These are phyloP conservation scores for Paguma larvata DNA, from an alignment of 2,797 vertebrate genomes.

Conservation along the genomic window DNA sequence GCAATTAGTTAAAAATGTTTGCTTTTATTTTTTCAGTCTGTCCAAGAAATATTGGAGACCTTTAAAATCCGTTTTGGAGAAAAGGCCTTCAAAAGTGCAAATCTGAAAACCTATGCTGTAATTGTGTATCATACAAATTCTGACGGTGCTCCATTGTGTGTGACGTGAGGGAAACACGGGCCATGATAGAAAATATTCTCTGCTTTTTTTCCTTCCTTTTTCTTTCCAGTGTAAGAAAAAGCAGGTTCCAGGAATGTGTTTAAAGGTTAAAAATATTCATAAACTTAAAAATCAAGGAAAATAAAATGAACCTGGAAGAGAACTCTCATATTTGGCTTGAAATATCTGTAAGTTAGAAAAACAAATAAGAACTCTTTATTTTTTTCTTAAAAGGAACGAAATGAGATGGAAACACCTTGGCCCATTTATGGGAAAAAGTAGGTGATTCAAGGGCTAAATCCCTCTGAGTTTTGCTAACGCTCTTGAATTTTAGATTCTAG, in stretches of 20 bases:
- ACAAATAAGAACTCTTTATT: not conserved
- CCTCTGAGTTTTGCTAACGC: not conserved
- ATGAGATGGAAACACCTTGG: not conserved
- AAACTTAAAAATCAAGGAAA: constrained; percentile 66
- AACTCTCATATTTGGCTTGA: not conserved
- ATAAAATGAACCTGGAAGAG: constrained; percentile 56
- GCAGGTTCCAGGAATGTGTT: not conserved
- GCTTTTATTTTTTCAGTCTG: not conserved
- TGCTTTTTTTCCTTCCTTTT: not conserved
- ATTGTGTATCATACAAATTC: not conserved
- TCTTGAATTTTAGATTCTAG: not conserved
- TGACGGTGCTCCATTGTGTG: not conserved
- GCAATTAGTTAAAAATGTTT: not conserved
- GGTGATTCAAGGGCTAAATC: not conserved
- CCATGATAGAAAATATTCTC: not conserved
- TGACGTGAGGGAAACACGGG: not conserved
- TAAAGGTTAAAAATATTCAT: constrained; percentile 8
- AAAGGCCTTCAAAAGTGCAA: not conserved
- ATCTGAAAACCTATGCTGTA: not conserved
- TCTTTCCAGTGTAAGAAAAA: not conserved
- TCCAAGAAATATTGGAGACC: not conserved
- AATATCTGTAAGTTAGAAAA: constrained; percentile 36
- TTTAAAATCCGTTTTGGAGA: not conserved
- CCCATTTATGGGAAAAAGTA: not conserved
- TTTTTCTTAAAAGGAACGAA: not conserved